Percentiles rank a stretch among this genome's conserved stretches.
Evolutionary conservation across 1,140 invertebrate species (phyloP).

Genomic region (Drusus annulatus): DNA sequence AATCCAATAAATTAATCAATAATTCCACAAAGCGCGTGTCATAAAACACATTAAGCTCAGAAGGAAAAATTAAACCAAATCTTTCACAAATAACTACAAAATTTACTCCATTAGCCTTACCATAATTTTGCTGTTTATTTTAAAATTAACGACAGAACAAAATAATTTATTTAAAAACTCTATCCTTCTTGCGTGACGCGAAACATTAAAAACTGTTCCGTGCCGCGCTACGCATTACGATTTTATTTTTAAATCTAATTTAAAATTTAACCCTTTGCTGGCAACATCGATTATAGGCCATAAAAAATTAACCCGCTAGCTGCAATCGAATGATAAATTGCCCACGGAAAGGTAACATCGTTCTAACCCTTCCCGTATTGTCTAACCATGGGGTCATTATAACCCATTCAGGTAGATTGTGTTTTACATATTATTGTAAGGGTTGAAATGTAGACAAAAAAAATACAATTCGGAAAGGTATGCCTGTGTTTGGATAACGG

Average conservation of each 20-base stretch:
- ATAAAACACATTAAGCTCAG: too few relatives aligned
- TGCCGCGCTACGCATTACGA: slow-evolving; percentile 44
- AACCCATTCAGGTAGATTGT: slow-evolving; percentile 18
- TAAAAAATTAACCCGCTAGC: slow-evolving; percentile 57
- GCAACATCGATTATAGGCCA: slow-evolving; percentile 58
- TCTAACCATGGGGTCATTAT: slow-evolving; percentile 26
- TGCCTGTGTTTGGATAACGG: not conserved
- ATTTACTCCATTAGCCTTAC: too few relatives aligned
- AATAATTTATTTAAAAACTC: slow-evolving; percentile 27
- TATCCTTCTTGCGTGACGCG: slow-evolving; percentile 12
- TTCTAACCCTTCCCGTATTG: slow-evolving; percentile 9
- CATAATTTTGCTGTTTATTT: not conserved
- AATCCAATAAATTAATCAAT: too few relatives aligned
- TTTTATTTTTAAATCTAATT: slow-evolving; percentile 54
- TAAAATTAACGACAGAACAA: not conserved
- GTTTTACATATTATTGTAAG: not conserved
- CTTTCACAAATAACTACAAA: too few relatives aligned
- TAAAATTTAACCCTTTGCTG: slow-evolving; percentile 56
- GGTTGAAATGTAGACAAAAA: not conserved
- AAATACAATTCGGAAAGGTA: not conserved
- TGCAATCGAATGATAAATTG: slow-evolving; percentile 57
- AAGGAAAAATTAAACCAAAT: too few relatives aligned
- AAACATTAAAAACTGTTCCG: slow-evolving; percentile 11
- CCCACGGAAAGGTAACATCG: slow-evolving; percentile 40
- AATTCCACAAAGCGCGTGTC: too few relatives aligned